Percentiles rank a stretch among this genome's conserved stretches.
Evolutionary conservation across 2,113 vertebrate genomes (phyloP).

Genomic region (Dromaius novaehollandiae): DNA sequence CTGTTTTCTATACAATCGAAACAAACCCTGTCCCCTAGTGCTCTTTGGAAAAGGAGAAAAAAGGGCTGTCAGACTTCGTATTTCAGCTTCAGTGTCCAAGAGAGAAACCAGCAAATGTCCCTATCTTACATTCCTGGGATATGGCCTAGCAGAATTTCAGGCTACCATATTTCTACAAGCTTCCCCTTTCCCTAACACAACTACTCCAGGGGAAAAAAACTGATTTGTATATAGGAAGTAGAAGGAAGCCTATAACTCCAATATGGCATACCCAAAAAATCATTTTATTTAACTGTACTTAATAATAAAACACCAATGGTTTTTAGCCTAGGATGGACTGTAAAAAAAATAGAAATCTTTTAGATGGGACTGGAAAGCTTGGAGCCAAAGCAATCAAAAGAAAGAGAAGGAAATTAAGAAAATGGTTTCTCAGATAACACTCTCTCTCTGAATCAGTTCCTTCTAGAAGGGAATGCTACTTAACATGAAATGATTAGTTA

Average conservation of each 20-base stretch:
- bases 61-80: background rate
- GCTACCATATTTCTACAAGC: background rate
- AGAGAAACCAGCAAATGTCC: background rate
- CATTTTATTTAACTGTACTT: fast-evolving
- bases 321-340: background rate
- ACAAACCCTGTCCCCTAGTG: background rate
- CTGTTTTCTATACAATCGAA: background rate
- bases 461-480: background rate
- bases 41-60: background rate
- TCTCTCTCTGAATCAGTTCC: background rate
- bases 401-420: background rate
- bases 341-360: background rate
- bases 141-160: background rate
- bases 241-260: background rate
- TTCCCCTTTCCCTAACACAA: background rate
- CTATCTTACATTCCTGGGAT: background rate
- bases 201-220: background rate
- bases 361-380: background rate
- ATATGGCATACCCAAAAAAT: background rate
- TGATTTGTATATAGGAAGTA: background rate
- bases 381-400: background rate
- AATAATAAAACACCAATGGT: background rate
- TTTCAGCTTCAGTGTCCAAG: background rate
- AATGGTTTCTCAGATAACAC: background rate
- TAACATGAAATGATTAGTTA: background rate